phyloP scores from a whole-genome alignment of 2,888 invertebrate genomes.

The Tyria jacobaeae region DNA sequence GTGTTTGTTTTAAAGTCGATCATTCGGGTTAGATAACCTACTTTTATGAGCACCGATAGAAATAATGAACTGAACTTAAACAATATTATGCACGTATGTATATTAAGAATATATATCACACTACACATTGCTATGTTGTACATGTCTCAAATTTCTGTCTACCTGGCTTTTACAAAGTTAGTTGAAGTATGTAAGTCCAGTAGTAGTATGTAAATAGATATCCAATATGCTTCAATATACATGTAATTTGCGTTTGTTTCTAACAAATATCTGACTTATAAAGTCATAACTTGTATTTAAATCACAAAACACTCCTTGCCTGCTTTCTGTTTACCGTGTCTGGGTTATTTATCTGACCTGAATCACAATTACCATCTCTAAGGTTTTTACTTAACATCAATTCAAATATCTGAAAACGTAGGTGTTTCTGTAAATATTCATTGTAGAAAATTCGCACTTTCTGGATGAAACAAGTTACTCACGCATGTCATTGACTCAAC shows the following conservation, averaged over 20 bases:
- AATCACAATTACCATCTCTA: slow-evolving; percentile 43
- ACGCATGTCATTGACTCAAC: slow-evolving; percentile 80
- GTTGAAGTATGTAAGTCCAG: too few relatives aligned
- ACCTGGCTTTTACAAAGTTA: slow-evolving; percentile 17
- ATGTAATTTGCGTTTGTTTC: slow-evolving; percentile 14
- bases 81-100: neutral
- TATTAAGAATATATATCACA: slow-evolving; percentile 11
- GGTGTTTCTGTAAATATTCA: slow-evolving; percentile 60
- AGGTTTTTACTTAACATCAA: slow-evolving; percentile 43
- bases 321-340: slow-evolving; percentile 37
- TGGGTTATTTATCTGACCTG: slow-evolving; percentile 47
- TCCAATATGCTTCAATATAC: slow-evolving; percentile 17
- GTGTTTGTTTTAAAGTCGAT: slow-evolving; percentile 10
- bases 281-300: slow-evolving; percentile 38
- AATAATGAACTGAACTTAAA: neutral
- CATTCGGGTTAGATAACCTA: slow-evolving; percentile 21
- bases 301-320: slow-evolving; percentile 38
- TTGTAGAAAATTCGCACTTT: slow-evolving; percentile 42
- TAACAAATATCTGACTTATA: slow-evolving; percentile 42
- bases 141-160: slow-evolving; percentile 25
- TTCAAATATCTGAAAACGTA: slow-evolving; percentile 52
- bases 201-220: slow-evolving; percentile 7
- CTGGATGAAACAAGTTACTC: slow-evolving; percentile 52
- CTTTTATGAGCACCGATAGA: slow-evolving; percentile 12
- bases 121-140: slow-evolving; percentile 11